Evolutionary conservation across 2,797 vertebrate species (phyloP), one percentile per base, ranked within the genome.

Genomic region (Anabacerthia variegaticeps): DNA sequence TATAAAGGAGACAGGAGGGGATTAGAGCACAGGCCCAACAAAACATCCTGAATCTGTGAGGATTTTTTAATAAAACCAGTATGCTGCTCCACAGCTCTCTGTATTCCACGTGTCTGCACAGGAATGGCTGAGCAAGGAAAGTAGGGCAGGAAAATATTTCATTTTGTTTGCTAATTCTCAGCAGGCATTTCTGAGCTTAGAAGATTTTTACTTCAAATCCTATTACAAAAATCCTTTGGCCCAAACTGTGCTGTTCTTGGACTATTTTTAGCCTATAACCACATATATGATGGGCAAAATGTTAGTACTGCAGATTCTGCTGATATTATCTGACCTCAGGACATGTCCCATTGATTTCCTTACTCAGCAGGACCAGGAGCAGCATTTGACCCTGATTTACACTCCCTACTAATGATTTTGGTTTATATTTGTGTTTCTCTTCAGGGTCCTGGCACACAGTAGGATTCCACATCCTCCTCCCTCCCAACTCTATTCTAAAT

Each of bases 101-200:
- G n/a, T 67, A 34, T 78, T 76, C 39, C 77, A 65, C 28, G 14
- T 54, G 27, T 46, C 80, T 92, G 78, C 63, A 65, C 1, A 6
- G 88, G 34, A 94, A 83, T 8, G 61, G 84, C 58, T 92, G 77
- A 92, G 59, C 49, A 80, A 46, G 48, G 66, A 96, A 97, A 94
- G 68, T 95, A 96, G 94, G 94, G 46, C 88, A 96, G 88, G 55
- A 77, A 89, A 95, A 95, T 72, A 88, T 94, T 93, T 75, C 52
- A 37, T 12, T 94, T 93, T 71, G 20, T 91, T 74, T 95, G 62
- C 46, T 95, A 85, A 89, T 85, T 95, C 93, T 96, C 92, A 87
- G 62, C 62, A 88, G 54, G 78, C 72, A 89, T 95, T 92, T 95
- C 72, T 91, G 61, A 86, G 79, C 76, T 95, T 85, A 94, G 89